Base-by-base conservation (phyloP, 2,797 vertebrate species). In the Pyrocephalus nanus region DNA sequence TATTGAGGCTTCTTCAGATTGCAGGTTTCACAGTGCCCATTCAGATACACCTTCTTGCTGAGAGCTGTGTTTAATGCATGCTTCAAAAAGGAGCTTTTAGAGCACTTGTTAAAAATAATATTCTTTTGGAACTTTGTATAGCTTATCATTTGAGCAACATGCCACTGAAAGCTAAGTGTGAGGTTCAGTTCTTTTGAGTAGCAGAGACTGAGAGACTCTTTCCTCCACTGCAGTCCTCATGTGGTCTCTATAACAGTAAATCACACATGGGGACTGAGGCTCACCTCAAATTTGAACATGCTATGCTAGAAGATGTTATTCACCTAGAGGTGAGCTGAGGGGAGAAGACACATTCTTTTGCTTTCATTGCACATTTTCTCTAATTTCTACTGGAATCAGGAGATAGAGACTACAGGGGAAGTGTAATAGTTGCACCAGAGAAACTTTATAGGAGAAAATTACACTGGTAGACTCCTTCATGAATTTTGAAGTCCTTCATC, bases 1-100 rank as follows among this genome's bases (percentile, higher is more conserved):
- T 81, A 83, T 36, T 88, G 87, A 74, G 65, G 43, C 47, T 93
- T 92, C 72, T 66, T 90, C 69, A 77, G 42, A 87, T 90, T 77
- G 66, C 54, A 82, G 75, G 81, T 85, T 93, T 85, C 76, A 88
- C 67, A 43, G 83, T 85, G 79, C 32, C 65, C 61, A 65, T 94
- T 79, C 81, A 80, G 80, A 75, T 34, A 78, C 30, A 71, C 3
- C 0, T 51, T 70, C 69, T 94, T 76, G 50, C 75, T 83, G 95
- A 91, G 85, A 91, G 73, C 19, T 92, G 93, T 91, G 81, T 86
- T 91, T 86, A 94, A 93, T 65, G 69, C 30, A 32, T 50, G 42
- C 38, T 93, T 95, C 81, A 88, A 57, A 94, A 77, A 69, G 53
- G 32, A 90, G 72, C 8, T 96, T 96, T 92, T 27, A 74, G 34